Evolutionary conservation across 2,797 vertebrate species (phyloP).

Genomic region (Caiman crocodilus): DNA sequence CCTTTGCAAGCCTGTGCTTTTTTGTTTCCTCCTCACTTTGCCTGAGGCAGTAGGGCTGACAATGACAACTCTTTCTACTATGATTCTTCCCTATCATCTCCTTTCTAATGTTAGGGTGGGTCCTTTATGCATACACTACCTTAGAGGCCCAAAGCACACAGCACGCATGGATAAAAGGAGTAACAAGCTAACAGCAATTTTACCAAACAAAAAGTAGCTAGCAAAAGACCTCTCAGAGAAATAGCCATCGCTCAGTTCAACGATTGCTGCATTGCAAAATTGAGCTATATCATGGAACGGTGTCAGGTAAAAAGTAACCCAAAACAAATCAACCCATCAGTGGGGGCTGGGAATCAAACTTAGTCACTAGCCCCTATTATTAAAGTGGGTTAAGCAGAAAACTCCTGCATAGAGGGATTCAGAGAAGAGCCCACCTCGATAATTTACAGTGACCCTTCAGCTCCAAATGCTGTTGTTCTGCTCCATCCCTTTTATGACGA

Average conservation of each 20-base stretch:
- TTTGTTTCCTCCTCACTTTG: not conserved
- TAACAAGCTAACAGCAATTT: too few relatives aligned
- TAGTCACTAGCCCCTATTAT: not conserved
- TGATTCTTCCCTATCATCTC: not conserved
- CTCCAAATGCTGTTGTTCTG: slow-evolving; percentile 42
- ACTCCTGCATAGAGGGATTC: not conserved
- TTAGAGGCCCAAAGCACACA: not conserved
- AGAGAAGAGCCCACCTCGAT: slow-evolving; percentile 34
- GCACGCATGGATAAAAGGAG: too few relatives aligned
- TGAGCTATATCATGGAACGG: slow-evolving; percentile 10
- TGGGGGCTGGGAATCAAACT: not conserved
- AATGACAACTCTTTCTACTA: not conserved
- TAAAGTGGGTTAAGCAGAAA: not conserved
- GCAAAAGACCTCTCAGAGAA: not conserved
- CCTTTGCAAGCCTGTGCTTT: not conserved
- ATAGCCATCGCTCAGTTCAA: not conserved
- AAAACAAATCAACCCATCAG: not conserved
- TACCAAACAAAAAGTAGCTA: not conserved
- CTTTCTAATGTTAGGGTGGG: not conserved
- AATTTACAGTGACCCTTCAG: slow-evolving; percentile 43
- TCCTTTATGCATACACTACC: not conserved
- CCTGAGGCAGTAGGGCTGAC: not conserved
- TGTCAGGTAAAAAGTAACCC: not conserved
- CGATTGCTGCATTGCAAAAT: not conserved
- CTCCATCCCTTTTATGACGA: slow-evolving; percentile 49